These are phyloP conservation scores for Habropoda laboriosa DNA, from an alignment of 1,140 invertebrate species.

Conservation along the genomic window DNA sequence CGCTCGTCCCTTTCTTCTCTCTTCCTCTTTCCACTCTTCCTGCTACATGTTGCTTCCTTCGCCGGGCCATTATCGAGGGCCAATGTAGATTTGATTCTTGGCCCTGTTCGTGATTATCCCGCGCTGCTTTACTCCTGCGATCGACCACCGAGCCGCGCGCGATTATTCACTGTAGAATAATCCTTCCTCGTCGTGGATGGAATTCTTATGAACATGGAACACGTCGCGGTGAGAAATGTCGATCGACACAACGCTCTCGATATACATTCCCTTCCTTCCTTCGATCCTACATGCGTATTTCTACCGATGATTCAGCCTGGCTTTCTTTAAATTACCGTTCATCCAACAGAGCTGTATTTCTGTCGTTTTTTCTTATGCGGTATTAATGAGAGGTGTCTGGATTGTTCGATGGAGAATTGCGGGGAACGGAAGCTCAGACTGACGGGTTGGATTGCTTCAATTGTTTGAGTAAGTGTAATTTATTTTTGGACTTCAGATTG, in stretches of 20 bases:
- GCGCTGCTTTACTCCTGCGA: too few relatives aligned
- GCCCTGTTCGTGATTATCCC: slow-evolving; percentile 32
- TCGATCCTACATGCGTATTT: background rate
- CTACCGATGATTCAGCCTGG: background rate
- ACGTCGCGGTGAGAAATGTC: slow-evolving; percentile 13
- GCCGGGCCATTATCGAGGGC: slow-evolving; percentile 50
- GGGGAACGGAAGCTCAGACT: background rate
- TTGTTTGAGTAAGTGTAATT: slow-evolving; percentile 9
- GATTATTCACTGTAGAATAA: slow-evolving; percentile 11
- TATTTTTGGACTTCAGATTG: background rate
- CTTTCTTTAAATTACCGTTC: slow-evolving; percentile 38
- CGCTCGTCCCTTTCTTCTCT: background rate
- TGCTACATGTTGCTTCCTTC: slow-evolving; percentile 7
- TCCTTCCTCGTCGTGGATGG: slow-evolving; percentile 28
- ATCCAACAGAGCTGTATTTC: background rate
- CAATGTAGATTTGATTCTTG: slow-evolving; percentile 46
- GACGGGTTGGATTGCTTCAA: background rate
- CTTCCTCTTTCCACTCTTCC: background rate
- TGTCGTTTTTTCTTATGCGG: background rate
- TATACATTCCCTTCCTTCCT: too few relatives aligned
- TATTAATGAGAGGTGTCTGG: slow-evolving; percentile 4
- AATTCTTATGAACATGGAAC: slow-evolving; percentile 12
- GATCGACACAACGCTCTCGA: background rate
- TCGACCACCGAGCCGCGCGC: background rate
- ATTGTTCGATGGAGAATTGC: background rate